These are phyloP conservation scores for Nephrotoma flavescens DNA, from an alignment of 2,888 invertebrate species.

Conservation along the genomic window DNA sequence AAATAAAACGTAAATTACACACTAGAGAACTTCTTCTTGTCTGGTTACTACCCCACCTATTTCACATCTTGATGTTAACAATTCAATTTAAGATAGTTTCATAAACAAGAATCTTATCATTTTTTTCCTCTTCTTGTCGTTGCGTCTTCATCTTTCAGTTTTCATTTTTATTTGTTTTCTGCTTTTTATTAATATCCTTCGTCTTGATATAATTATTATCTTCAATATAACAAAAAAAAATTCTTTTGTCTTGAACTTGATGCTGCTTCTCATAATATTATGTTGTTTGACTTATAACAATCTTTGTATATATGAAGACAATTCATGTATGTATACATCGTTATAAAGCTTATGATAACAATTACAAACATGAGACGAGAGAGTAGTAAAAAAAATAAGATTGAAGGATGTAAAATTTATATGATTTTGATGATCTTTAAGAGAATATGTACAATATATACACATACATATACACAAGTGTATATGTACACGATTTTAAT, in stretches of 20 bases:
- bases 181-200: background rate
- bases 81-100: background rate
- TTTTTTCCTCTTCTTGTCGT: background rate
- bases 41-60: background rate
- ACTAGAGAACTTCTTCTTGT: background rate
- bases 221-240: background rate
- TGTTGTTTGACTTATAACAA: background rate
- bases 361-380: background rate
- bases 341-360: background rate
- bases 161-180: background rate
- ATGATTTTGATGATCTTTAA: background rate
- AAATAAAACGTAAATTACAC: background rate
- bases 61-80: background rate
- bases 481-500: too few species aligned
- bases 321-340: background rate
- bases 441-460: background rate
- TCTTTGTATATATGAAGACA: background rate
- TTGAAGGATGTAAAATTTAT: background rate
- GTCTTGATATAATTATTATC: background rate
- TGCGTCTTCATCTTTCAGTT: background rate
- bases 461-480: background rate
- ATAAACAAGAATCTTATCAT: background rate
- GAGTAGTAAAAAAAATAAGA: background rate
- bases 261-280: background rate
- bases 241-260: background rate